A percentile compares a stretch with the other conserved stretches of the same genome.
Evolutionary conservation across 1,140 invertebrate species (phyloP).

Genomic region (Papilio polyxenes): DNA sequence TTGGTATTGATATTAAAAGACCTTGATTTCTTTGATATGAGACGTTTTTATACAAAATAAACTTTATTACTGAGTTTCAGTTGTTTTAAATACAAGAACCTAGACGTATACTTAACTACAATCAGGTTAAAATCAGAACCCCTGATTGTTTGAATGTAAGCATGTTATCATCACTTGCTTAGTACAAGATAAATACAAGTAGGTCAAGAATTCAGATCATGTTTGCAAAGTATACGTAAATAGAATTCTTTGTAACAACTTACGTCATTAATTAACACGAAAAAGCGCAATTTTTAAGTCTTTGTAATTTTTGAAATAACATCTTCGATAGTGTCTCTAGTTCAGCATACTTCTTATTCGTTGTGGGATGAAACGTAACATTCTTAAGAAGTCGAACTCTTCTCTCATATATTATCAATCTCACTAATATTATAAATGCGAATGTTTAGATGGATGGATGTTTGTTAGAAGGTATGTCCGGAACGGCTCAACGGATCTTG

Average conservation of each 20-base stretch:
- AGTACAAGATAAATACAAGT: neutral
- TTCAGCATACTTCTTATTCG: neutral
- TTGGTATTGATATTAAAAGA: too few species aligned
- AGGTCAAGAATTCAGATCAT: conserved; percentile 14
- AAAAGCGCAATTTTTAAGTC: neutral
- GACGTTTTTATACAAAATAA: neutral
- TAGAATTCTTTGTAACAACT: neutral
- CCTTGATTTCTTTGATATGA: too few species aligned
- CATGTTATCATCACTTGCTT: neutral
- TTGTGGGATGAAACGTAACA: too few species aligned
- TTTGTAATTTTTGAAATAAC: neutral
- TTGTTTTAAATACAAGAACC: neutral
- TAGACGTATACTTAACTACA: neutral
- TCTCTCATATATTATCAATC: too few species aligned
- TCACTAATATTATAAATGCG: too few species aligned
- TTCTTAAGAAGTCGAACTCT: too few species aligned
- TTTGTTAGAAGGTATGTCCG: too few species aligned
- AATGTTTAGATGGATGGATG: too few species aligned
- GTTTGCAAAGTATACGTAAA: conserved; percentile 9
- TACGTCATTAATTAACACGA: neutral
- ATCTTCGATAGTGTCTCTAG: neutral
- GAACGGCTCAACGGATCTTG: too few species aligned
- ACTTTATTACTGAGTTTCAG: neutral
- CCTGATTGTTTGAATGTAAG: neutral
- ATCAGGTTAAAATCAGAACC: neutral